Evolutionary conservation across 2,113 vertebrate genomes (phyloP), one percentile per base, ranked within the genome.

Genomic region (Gallinago jamesoni): DNA sequence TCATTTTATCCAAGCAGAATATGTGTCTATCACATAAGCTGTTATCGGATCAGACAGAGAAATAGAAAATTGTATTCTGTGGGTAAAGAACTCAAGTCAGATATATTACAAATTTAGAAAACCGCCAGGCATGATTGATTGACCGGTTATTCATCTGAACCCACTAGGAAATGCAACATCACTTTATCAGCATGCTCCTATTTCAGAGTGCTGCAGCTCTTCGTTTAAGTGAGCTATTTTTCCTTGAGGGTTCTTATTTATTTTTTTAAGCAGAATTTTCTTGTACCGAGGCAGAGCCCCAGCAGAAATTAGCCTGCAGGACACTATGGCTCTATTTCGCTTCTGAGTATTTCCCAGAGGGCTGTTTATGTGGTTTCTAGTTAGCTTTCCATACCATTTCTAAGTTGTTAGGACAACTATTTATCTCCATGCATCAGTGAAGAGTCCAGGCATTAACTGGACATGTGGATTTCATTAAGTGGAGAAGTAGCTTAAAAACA

Each of bases 61-160:
- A 94, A 84, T 1, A 86, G 68, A 86, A 92, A 90, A 94, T 81
- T 72, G 18, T 52, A 63, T 86, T 96, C 64, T 84, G 20, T 77
- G 73, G 64, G 56, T 81, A 92, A 83, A 93, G 39, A 72, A 70
- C 39, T 93, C 72, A 47, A 91, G 75, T 68, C 52, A 90, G 83
- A 90, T 47, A 84, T 33, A 45, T 92, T 64, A 60, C 69, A 95
- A 94, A 92, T 72, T 90, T 84, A 93, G 83, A 87, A 94, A 95
- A 90, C 53, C 87, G 45, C 47, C 41, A 80, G 75, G 64, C 64
- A 75, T 92, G 92, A 96, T 68, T 93, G 90, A 93, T 83, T 96
- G 92, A 92, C 85, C 94, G 72, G 88, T 88, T 94, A 86, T 84
- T 93, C 75, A 78, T 78, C 72, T 88, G 85, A 95, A 80, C 39